Evolutionary conservation across 2,113 vertebrate species (phyloP), one percentile per base, ranked within the genome.

Genomic region (Caretta caretta): DNA sequence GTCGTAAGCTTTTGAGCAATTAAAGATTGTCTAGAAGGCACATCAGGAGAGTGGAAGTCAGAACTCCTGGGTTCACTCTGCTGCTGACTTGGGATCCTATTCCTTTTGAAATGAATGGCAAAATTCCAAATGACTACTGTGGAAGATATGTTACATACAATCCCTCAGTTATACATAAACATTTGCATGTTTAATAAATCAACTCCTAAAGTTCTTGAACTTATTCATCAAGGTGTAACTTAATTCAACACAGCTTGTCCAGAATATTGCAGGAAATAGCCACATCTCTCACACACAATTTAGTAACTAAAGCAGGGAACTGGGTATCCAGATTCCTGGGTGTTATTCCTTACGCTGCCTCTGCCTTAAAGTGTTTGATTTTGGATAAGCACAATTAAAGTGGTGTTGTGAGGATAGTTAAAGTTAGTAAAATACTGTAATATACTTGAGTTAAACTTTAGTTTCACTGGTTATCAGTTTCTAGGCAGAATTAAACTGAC

Each of bases 361-460:
- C 2, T 90, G 31, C 90, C 75, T 1, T 79, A 1, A 8, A 8
- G 0, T 0, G 13, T 86, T 78, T 10, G 5, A 9, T 54, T 31
- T 38, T 1, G 51, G n/a, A 11, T 3, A 90, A 38, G 2, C 4
- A 16, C 24, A 76, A 16, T 16, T 56, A 16, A 89, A 93, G 69
- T 38, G 8, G 83, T 69, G n/a, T n/a, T 69, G 62, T 69, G 35
- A 69, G 31, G 62, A 38, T 38, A 38, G n/a, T 72, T 72, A 22
- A 72, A 8, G 16, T 72, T 38, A 38, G n/a, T 72, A n/a, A 72
- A 72, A 72, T 72, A 72, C 9, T 22, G 17, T 22, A 72, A 72
- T 72, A 38, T 72, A 38, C 17, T 72, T 38, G 65, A 72, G 35
- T 38, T 38, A 20, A 72, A 38, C 84, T 54, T 51, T 24, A 3